Evolutionary conservation across 2,797 vertebrate species (phyloP).

Genomic region (Tragelaphus eurycerus): DNA sequence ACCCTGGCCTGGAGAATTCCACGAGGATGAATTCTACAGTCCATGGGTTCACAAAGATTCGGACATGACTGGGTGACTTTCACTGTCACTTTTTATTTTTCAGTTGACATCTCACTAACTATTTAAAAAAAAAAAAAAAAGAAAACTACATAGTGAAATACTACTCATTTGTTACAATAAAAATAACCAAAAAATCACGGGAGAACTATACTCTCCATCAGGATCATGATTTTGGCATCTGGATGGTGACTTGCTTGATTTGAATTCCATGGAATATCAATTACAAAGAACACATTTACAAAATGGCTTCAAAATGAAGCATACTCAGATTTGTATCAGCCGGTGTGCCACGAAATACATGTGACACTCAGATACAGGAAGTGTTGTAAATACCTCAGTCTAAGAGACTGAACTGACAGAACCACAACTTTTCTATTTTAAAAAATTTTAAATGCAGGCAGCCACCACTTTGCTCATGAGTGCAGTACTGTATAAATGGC

Average conservation of each 20-base stretch:
- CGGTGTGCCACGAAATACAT: background rate
- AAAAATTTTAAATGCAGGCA: background rate
- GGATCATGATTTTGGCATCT: background rate
- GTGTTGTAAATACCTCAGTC: background rate
- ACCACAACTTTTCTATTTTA: background rate
- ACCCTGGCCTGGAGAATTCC: background rate
- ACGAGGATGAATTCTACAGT: background rate
- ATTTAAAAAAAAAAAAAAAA: background rate
- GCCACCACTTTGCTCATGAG: background rate
- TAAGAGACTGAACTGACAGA: background rate
- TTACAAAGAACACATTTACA: background rate
- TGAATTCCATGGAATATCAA: background rate
- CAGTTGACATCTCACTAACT: background rate
- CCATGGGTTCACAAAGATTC: background rate
- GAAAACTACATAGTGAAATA: background rate
- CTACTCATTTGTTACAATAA: background rate
- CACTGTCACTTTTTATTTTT: background rate
- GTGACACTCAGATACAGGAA: background rate
- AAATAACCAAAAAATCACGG: background rate
- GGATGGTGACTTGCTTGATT: background rate
- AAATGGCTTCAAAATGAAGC: background rate
- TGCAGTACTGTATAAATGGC: background rate
- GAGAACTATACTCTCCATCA: background rate
- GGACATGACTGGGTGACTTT: background rate
- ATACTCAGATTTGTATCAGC: background rate